Evolutionary conservation across 2,888 invertebrate genomes (phyloP).

Genomic region (Brenthis ino): DNA sequence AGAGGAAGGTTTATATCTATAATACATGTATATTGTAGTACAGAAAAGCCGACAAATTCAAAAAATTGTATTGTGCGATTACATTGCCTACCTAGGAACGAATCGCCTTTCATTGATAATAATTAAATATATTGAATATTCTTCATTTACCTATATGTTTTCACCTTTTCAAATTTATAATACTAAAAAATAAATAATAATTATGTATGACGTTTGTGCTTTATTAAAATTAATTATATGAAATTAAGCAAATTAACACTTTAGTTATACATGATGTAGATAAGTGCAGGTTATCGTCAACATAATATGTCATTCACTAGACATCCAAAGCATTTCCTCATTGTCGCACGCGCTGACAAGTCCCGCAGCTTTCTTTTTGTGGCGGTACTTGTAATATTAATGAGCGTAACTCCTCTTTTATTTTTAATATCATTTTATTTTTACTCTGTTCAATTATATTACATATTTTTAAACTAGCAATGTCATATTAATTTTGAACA

Average conservation of each 20-base stretch:
- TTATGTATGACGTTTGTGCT: no score
- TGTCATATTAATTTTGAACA: background rate
- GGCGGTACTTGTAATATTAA: constrained; percentile 48
- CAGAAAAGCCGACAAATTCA: no score
- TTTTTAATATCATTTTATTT: constrained; percentile 37
- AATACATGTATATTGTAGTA: no score
- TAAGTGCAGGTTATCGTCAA: constrained; percentile 4
- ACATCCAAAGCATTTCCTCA: constrained; percentile 66
- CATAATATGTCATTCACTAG: constrained; percentile 45
- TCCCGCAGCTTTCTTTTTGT: constrained; percentile 52
- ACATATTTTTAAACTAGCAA: background rate
- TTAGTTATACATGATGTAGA: background rate
- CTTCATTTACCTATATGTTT: no score
- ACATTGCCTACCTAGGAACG: no score
- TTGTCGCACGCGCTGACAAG: constrained; percentile 54
- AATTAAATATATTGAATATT: no score
- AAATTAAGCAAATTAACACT: background rate
- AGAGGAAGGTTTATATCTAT: no score
- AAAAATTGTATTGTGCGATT: no score
- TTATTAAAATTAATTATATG: background rate
- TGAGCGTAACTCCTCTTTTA: constrained; percentile 46
- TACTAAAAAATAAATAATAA: no score
- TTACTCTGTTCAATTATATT: constrained; percentile 7
- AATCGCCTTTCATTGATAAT: no score
- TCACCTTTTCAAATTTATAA: no score